Evolutionary conservation across 2,113 vertebrate genomes (phyloP).

Genomic region (Pyrgilauda ruficollis): DNA sequence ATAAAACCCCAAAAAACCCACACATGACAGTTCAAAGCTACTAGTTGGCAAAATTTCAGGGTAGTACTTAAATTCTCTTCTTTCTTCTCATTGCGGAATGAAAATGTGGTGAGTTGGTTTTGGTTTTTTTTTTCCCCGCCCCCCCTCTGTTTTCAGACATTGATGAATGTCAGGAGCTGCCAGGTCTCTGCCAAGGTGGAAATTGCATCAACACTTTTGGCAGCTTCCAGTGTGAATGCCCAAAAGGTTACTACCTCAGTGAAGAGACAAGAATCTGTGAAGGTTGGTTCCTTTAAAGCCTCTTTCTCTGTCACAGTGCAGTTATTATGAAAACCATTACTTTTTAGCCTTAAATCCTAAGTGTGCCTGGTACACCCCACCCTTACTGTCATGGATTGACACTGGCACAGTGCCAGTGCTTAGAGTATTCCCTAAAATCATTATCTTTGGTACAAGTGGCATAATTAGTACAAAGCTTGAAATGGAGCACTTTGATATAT

Average conservation of each 20-base stretch:
- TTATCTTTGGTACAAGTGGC: background rate
- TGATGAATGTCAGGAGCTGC: constrained; percentile 85
- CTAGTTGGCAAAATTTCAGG: background rate
- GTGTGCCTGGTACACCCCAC: too few relatives aligned
- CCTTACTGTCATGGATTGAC: too few relatives aligned
- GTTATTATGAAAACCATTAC: background rate
- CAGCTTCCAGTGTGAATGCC: constrained; percentile 87
- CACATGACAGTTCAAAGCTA: background rate
- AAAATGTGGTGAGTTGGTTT: background rate
- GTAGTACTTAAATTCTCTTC: background rate
- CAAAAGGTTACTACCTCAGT: constrained; percentile 82
- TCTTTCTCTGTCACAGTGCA: background rate
- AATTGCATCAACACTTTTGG: constrained; percentile 87
- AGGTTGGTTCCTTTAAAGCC: constrained; percentile 64
- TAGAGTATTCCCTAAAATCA: background rate
- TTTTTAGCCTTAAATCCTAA: background rate
- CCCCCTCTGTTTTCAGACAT: constrained; percentile 73
- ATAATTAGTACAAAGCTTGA: background rate
- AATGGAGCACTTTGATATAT: background rate
- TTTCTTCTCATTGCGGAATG: background rate
- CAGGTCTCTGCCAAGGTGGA: constrained; percentile 84
- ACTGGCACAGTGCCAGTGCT: too few relatives aligned
- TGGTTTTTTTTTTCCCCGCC: background rate
- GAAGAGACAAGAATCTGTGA: constrained; percentile 84
- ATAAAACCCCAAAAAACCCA: background rate